phyloP scores from a whole-genome alignment of 2,888 invertebrate species.

The Scaptomyza polygonia region DNA sequence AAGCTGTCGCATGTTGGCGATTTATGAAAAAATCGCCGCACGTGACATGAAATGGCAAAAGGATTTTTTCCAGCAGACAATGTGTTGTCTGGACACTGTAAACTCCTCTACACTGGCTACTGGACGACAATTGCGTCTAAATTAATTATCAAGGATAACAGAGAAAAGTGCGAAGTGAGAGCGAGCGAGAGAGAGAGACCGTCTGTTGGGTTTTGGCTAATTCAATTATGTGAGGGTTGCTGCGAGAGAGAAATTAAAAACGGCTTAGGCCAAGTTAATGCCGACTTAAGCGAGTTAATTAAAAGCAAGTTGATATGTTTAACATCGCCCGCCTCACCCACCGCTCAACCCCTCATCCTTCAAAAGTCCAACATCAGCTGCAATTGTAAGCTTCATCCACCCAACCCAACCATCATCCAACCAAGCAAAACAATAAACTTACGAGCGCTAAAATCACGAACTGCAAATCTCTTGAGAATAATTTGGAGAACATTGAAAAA shows the following conservation, averaged over 20 bases:
- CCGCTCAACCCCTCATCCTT: background rate
- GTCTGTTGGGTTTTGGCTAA: constrained; percentile 60
- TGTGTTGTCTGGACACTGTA: constrained; percentile 4
- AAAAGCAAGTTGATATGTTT: constrained; percentile 68
- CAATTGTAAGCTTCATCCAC: constrained; percentile 52
- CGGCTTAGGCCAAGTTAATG: constrained; percentile 79
- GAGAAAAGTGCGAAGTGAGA: constrained; percentile 2
- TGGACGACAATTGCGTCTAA: constrained; percentile 74
- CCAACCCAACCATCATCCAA: background rate
- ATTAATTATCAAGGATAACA: constrained; percentile 80
- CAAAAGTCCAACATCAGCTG: constrained; percentile 45
- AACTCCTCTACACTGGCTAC: constrained; percentile 20
- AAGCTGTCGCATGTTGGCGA: constrained; percentile 63
- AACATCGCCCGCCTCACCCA: background rate
- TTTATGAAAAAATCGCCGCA: constrained; percentile 75
- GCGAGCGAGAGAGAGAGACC: background rate
- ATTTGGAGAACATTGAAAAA: constrained; percentile 74
- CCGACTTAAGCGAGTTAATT: constrained; percentile 79
- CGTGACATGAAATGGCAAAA: constrained; percentile 71
- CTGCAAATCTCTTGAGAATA: constrained; percentile 76
- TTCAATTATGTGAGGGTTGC: constrained; percentile 69
- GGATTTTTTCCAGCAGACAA: constrained; percentile 46
- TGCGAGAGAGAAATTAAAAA: constrained; percentile 77
- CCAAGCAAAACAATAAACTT: constrained; percentile 51
- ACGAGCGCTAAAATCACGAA: constrained; percentile 71